These are phyloP conservation scores for Sander lucioperca DNA, from an alignment of 2,113 vertebrate genomes.

Conservation along the genomic window DNA sequence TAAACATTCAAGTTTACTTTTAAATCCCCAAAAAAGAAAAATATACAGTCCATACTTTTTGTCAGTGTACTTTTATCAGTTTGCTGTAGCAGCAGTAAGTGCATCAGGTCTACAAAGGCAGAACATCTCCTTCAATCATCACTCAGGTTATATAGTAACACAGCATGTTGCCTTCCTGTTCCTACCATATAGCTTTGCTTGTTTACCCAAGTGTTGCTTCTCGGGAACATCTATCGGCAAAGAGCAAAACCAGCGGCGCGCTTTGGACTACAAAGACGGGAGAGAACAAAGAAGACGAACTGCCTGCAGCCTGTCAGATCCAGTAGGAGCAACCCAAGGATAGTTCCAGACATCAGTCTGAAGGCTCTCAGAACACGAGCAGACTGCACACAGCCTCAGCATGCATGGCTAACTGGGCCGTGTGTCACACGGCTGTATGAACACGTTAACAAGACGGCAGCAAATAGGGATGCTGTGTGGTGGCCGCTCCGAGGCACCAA, in stretches of 20 bases:
- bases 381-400: slow-evolving; percentile 51
- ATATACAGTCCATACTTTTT: slow-evolving; percentile 4
- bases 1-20: slow-evolving; percentile 10
- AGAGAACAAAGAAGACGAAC: slow-evolving; percentile 51
- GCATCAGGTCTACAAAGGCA: slow-evolving; percentile 2
- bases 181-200: slow-evolving; percentile 1
- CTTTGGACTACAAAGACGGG: slow-evolving; percentile 50
- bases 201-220: slow-evolving; percentile 29
- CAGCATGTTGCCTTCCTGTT: slow-evolving; percentile 35
- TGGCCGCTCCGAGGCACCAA: slow-evolving; percentile 25
- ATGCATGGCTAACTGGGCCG: slow-evolving; percentile 66
- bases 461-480: slow-evolving; percentile 36
- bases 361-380: slow-evolving; percentile 43
- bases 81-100: slow-evolving; percentile 4
- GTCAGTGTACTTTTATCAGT: background rate
- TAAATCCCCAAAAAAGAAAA: background rate
- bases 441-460: slow-evolving; percentile 59
- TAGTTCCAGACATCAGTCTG: slow-evolving; percentile 49
- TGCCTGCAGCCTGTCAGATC: slow-evolving; percentile 63
- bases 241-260: slow-evolving; percentile 16
- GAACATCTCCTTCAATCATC: slow-evolving; percentile 1
- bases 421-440: slow-evolving; percentile 60
- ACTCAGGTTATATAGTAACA: slow-evolving; percentile 11
- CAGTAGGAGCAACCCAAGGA: slow-evolving; percentile 41
- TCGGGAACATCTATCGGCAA: slow-evolving; percentile 32